Base-by-base conservation (phyloP, 2,888 invertebrate genomes). In the Papilio demoleus region DNA sequence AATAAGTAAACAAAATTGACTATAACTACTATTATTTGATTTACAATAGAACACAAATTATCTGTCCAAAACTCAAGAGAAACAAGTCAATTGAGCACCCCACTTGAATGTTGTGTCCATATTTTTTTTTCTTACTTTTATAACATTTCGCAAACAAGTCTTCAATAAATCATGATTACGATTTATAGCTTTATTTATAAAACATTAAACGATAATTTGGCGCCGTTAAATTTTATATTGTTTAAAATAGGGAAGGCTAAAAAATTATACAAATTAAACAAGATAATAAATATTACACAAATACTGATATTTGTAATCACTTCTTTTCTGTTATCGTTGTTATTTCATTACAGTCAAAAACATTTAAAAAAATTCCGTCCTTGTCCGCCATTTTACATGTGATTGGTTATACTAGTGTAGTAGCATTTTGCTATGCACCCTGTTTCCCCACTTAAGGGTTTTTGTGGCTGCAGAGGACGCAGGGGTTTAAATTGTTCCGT, bases 61-160 rank as follows among this genome's bases (percentile, higher is more conserved):
- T 70, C 72, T 65, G 64, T 70, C 70, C 72, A 70, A 75, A 75
- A 87, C 84, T 84, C 85, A 84, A 84, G 83, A 81, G 82, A 81
- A 86, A 87, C 89, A 88, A 90, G 88, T 90, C 90, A 92, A 91
- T 91, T 91, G 88, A 81, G 71, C 70, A 38, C 76, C 75, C 76
- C 47, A 34, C 40, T 42, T 17, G 24, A 1, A 31, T 24, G 36
- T 17, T 31, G 59, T 60, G 14, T 24, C 42, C 66, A 60, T 47
- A 12, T 17, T 38, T 38, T 59, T 19, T 12, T 38, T 36, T 22
- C 14, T 6, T 36, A 5, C 6, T 47, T 19, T 9, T 12, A 4
- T 5, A 11, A 11, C 22, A 22, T 47, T 1, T 27, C 14, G 2
- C 27, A 5, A 53, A 53, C n/a, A n/a, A 27, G 12, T 27, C 14